Conservation (phyloP, 2,888 invertebrate genomes). For the Drosophila peninsularis region DNA sequence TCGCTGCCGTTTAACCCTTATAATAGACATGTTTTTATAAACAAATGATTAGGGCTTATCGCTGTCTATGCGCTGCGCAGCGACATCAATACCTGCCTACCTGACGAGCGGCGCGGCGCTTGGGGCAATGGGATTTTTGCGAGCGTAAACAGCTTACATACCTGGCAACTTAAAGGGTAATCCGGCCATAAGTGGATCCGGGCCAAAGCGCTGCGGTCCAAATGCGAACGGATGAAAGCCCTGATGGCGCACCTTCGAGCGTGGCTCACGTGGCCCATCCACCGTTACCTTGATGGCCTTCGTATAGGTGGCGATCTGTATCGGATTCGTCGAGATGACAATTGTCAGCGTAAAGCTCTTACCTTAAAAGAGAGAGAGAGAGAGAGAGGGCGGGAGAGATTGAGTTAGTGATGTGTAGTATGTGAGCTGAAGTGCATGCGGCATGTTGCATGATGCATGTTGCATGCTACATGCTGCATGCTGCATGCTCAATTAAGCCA, state of each 20-base stretch:
- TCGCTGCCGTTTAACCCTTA: constrained; percentile 30
- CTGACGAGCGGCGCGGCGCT: constrained; percentile 54
- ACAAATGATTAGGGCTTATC: constrained; percentile 50
- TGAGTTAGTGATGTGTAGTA: not conserved
- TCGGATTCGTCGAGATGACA: constrained; percentile 96
- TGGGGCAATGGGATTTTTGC: constrained; percentile 36
- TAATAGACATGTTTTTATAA: constrained; percentile 60
- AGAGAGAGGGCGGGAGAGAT: not conserved
- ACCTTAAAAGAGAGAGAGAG: constrained; percentile 87
- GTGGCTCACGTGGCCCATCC: constrained; percentile 98
- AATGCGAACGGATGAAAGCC: constrained; percentile 96
- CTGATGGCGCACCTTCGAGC: constrained; percentile 96
- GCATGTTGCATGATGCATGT: not conserved
- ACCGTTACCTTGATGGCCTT: constrained; percentile 99
- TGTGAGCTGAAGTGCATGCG: not conserved
- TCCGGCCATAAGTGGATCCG: constrained; percentile 91
- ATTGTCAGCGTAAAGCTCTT: constrained; percentile 99
- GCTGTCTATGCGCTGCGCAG: constrained; percentile 11
- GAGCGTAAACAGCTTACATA: constrained; percentile 84
- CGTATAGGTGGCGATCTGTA: constrained; percentile 97
- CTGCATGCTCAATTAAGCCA: constrained; percentile 19
- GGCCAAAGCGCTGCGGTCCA: constrained; percentile 92
- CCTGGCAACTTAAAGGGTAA: constrained; percentile 94
- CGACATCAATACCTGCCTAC: constrained; percentile 53
- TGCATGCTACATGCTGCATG: constrained; percentile 26